Evolutionary conservation across 2,888 invertebrate species (phyloP), one percentile per base, ranked within the genome.

Genomic region (Craniophora ligustri): DNA sequence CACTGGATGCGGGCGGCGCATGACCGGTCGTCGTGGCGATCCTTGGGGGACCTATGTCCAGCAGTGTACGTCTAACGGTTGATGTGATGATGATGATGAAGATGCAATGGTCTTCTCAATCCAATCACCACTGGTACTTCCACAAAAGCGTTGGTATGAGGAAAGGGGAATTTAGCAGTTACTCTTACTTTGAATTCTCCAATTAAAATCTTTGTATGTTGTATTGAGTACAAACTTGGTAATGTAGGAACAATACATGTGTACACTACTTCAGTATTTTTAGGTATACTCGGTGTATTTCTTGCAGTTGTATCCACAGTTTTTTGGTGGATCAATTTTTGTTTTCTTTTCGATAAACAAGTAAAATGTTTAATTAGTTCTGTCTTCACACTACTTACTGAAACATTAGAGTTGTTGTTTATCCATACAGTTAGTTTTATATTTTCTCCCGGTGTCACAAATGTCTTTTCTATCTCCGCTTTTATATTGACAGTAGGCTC

Each of bases 71-170:
- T n/a, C n/a, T n/a, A n/a, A n/a, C n/a, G n/a, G n/a, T n/a, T n/a
- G n/a, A n/a, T n/a, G n/a, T n/a, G n/a, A n/a, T n/a, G n/a, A n/a
- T n/a, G n/a, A n/a, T n/a, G n/a, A n/a, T n/a, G n/a, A n/a, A n/a
- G n/a, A n/a, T n/a, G n/a, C n/a, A n/a, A n/a, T n/a, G n/a, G n/a
- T n/a, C n/a, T 63, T 26, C 44, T 40, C 16, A 70, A 64, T 10
- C 77, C 76, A 30, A 82, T 72, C 2, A 75, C 71, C 28, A 82
- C 61, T 28, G 78, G 79, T 11, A 78, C 56, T 23, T 76, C 64
- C 0, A 59, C 35, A 4, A 53, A 50, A 6, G 64, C 41, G 54
- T 81, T 75, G 5, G 45, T 39, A 31, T 78, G 47, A 7, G 75
- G 80, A 4, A 76, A 45, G 1, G 82, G 79, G 1, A 82, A 28